Conservation (phyloP, 2,113 vertebrate genomes). For the Casuarius casuarius region DNA sequence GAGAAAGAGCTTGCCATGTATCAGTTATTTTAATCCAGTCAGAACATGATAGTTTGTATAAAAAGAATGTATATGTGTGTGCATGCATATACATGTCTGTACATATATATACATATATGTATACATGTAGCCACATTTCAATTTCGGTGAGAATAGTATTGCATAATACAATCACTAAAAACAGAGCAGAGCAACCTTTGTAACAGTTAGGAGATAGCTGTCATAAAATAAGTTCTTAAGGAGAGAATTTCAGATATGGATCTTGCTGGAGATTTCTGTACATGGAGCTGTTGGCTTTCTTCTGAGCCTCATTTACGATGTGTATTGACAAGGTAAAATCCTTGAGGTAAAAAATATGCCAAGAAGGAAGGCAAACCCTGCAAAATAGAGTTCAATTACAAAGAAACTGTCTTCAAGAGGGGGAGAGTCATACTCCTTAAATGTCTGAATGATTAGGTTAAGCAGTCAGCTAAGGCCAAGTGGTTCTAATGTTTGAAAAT, state of each 20-base stretch:
- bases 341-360: slow-evolving; percentile 1
- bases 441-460: slow-evolving; percentile 65
- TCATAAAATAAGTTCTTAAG: neutral
- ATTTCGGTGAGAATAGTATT: neutral
- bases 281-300: slow-evolving; percentile 14
- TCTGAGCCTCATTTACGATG: slow-evolving; percentile 32
- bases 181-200: neutral
- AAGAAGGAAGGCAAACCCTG: slow-evolving; percentile 51
- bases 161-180: neutral
- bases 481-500: slow-evolving; percentile 62
- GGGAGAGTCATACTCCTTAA: slow-evolving; percentile 50
- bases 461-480: slow-evolving; percentile 57
- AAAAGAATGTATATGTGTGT: neutral
- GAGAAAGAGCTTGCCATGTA: neutral
- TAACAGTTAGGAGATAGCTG: neutral
- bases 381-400: slow-evolving; percentile 63
- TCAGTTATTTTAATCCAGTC: neutral
- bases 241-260: slow-evolving; percentile 33
- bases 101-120: neutral
- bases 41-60: neutral
- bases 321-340: slow-evolving; percentile 1
- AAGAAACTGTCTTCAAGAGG: slow-evolving; percentile 51
- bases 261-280: neutral
- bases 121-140: neutral
- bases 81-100: fast-evolving